These are phyloP conservation scores for Microtus montanus DNA, from an alignment of 2,113 vertebrate genomes.

Conservation along the genomic window DNA sequence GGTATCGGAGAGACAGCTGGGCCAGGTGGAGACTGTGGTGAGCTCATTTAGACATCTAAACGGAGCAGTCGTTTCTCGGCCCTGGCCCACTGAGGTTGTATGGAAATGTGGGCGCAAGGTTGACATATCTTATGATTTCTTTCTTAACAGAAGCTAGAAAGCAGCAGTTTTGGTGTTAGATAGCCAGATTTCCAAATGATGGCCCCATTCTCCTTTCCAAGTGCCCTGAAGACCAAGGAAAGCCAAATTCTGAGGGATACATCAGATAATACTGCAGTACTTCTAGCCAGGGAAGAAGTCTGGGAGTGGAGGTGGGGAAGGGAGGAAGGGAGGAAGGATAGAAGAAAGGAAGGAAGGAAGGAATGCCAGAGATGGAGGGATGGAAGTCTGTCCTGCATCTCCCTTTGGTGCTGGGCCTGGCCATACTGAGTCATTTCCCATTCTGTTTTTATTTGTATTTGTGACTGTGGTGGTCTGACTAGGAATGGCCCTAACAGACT, in stretches of 20 bases:
- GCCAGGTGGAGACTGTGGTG: background rate
- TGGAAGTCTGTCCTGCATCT: rapidly evolving
- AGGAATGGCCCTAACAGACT: no score
- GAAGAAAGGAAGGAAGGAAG: rapidly evolving
- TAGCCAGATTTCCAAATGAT: background rate
- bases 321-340: background rate
- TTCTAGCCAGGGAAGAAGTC: background rate
- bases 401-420: background rate
- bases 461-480: background rate
- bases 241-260: background rate
- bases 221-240: slow-evolving; percentile 34
- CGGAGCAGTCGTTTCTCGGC: background rate
- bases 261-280: background rate
- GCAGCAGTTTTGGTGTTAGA: slow-evolving; percentile 39
- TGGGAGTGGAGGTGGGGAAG: no score
- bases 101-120: no score
- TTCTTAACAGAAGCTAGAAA: slow-evolving; percentile 43
- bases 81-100: background rate
- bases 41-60: background rate
- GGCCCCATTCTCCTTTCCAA: slow-evolving; percentile 18
- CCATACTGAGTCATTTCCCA: background rate
- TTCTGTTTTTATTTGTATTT: background rate
- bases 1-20: background rate
- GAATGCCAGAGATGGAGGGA: background rate
- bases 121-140: slow-evolving; percentile 7